Conservation (phyloP, 2,113 vertebrate genomes). For the Microcebus tavaratra region DNA sequence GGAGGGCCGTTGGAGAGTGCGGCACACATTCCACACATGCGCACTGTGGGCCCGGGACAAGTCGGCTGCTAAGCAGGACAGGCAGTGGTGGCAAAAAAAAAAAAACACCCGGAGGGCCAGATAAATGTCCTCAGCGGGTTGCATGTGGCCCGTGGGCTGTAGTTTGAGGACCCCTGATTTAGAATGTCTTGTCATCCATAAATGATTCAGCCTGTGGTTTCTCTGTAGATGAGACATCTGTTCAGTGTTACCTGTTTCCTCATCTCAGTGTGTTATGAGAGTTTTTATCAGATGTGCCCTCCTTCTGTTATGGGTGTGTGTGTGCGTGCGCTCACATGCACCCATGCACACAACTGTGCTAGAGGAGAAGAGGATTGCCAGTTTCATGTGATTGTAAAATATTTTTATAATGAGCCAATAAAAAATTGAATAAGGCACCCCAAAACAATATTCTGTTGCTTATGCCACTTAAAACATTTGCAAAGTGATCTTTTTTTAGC, state of each 20-base stretch:
- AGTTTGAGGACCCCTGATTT: background rate
- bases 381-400: background rate
- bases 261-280: background rate
- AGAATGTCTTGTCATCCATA: background rate
- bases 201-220: background rate
- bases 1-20: no score
- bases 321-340: fast-evolving
- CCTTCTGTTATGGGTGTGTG: background rate
- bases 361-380: background rate
- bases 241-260: background rate
- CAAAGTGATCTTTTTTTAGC: background rate
- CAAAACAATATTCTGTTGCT: background rate
- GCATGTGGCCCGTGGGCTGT: no score
- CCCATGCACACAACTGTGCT: fast-evolving
- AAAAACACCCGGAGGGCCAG: no score
- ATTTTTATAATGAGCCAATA: background rate
- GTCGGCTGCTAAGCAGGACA: no score
- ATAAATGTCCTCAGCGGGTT: no score
- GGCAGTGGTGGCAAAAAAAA: no score
- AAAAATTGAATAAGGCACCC: background rate
- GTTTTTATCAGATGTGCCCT: background rate
- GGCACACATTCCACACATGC: no score
- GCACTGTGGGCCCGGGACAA: no score
- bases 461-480: background rate
- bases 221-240: background rate